phyloP scores from a whole-genome alignment of 2,113 vertebrate genomes.

The Pimephales promelas region DNA sequence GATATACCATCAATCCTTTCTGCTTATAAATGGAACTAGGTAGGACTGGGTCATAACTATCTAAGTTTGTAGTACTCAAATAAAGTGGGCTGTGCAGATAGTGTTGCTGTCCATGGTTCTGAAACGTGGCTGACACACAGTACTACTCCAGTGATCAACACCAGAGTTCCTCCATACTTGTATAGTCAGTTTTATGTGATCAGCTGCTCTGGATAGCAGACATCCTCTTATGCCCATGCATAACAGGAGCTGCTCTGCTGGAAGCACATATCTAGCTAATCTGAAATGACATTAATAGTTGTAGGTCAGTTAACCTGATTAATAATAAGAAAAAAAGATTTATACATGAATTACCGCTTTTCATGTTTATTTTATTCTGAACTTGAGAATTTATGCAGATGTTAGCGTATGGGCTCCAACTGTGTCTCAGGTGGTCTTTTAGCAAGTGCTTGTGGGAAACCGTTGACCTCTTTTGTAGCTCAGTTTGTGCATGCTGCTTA shows the following conservation, averaged over 20 bases:
- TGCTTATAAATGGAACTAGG: not conserved
- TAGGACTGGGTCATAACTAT: not conserved
- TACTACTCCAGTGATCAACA: not conserved
- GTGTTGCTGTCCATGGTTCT: conserved; percentile 16
- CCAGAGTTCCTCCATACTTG: not conserved
- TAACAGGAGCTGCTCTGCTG: not conserved
- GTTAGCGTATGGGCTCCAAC: conserved; percentile 48
- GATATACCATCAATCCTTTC: not conserved
- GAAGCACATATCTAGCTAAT: not conserved
- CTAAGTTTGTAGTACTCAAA: not conserved
- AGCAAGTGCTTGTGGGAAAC: conserved; percentile 50
- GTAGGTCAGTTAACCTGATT: not conserved
- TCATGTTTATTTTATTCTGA: not conserved
- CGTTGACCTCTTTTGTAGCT: conserved; percentile 46
- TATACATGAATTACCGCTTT: not conserved
- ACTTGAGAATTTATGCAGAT: not conserved
- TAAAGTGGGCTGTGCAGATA: not conserved
- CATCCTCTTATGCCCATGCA: not conserved
- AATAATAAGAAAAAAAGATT: not conserved
- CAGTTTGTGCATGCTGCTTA: not conserved
- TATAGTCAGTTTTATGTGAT: not conserved
- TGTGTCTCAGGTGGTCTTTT: conserved; percentile 60
- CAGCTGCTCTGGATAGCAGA: not conserved
- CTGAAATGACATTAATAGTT: not conserved
- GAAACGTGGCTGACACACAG: not conserved